A percentile compares a stretch with the other conserved stretches of the same genome.
Conservation (phyloP, 2,888 invertebrate genomes). For the Onchidella celtica region DNA sequence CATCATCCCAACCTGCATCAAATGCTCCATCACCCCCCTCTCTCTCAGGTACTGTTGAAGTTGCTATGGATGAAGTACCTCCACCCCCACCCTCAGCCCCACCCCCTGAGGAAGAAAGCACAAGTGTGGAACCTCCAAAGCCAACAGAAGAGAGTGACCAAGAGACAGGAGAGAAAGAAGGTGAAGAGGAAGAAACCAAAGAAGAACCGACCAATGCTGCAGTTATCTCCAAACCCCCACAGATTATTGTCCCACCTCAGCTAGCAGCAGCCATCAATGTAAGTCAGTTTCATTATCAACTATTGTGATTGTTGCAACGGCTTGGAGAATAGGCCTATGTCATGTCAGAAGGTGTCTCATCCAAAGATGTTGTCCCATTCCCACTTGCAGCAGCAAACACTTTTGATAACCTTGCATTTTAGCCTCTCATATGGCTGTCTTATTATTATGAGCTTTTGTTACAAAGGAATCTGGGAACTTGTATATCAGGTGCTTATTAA, state of each 20-base stretch:
- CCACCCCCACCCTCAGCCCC: neutral
- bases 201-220: conserved; percentile 26
- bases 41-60: neutral
- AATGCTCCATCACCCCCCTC: neutral
- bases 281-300: no score
- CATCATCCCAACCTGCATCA: neutral
- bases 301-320: no score
- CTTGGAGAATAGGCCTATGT: no score
- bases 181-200: neutral
- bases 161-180: neutral
- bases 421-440: no score
- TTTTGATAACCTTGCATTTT: no score
- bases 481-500: no score
- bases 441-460: no score
- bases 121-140: neutral
- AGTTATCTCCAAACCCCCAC: conserved; percentile 53
- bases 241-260: conserved; percentile 42
- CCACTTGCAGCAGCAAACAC: no score
- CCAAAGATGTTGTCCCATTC: no score
- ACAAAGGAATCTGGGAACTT: no score
- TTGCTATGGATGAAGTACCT: neutral
- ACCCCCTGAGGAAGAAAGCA: neutral
- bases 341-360: no score
- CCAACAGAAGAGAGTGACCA: neutral
- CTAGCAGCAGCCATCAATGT: neutral